Conservation (phyloP, 2,888 invertebrate genomes). For the Plebejus anna region DNA sequence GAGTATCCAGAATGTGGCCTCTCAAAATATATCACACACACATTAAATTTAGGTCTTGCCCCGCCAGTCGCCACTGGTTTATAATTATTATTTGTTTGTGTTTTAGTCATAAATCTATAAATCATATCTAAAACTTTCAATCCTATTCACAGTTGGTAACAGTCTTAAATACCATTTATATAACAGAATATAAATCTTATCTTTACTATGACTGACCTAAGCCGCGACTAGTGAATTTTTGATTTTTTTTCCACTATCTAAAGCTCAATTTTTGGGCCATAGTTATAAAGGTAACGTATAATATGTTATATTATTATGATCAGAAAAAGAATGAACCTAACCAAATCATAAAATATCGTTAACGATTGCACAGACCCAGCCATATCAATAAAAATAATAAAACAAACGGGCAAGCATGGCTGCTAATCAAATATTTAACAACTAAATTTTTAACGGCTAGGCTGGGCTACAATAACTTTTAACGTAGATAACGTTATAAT, state of each 20-base stretch:
- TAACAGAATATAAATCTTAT: not conserved
- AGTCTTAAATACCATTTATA: not conserved
- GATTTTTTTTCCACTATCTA: not conserved
- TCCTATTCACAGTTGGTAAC: slow-evolving; percentile 1
- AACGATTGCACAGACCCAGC: not conserved
- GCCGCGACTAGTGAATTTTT: not conserved
- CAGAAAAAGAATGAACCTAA: not conserved
- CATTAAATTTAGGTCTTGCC: no score
- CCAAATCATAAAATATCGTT: not conserved
- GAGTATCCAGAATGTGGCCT: no score
- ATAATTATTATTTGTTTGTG: not conserved
- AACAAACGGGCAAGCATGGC: not conserved
- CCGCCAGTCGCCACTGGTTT: no score
- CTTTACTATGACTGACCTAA: not conserved
- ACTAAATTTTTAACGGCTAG: not conserved
- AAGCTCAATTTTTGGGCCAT: not conserved
- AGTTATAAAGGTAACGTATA: not conserved
- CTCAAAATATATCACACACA: no score
- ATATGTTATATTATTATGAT: not conserved
- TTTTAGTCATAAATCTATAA: not conserved
- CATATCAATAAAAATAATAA: not conserved
- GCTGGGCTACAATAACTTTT: not conserved
- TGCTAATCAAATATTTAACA: not conserved
- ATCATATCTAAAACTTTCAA: not conserved
- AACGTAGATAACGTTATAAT: no score